Base-by-base conservation (phyloP, 2,797 vertebrate species). In the Gambelia wislizenii region DNA sequence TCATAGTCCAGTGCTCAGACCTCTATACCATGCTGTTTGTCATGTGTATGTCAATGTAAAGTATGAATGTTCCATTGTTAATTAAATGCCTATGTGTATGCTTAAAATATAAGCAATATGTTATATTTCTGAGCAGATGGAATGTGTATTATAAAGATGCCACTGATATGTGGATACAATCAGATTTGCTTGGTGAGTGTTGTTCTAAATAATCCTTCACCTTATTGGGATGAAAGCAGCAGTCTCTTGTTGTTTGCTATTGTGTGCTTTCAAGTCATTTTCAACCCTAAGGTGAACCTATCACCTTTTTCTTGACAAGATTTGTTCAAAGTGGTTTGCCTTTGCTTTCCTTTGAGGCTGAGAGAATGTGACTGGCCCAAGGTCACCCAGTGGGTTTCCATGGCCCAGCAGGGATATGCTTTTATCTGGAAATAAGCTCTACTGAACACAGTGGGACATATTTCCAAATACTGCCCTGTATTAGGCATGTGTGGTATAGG, bases 191-290 rank as follows among this genome's bases (percentile, higher is more conserved):
- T 90, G 72, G 61, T 77, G 22, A 42, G 36, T 10, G 13, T 8
- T n/a, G 72, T 93, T 95, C 91, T 72, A 80, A 84, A 30, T 54
- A 52, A 52, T 36, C 82, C 20, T 47, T 36, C 42, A 91, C 25
- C 76, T 91, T 52, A 79, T 70, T 33, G 87, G 56, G 89, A n/a
- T 72, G 69, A 72, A 72, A 16, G 69, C 69, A 39, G 69, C 69
- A 70, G 36, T 56, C 3, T 59, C 56, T 59, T 59, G 22, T 25
- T 61, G 22, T 61, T 61, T 61, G 59, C 4, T 49, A 10, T 49
- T 61, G 56, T 61, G 59, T 25, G 22, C 59, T 4, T 61, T 61
- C 59, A 13, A 22, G 59, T 61, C 14, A 5, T 59, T 59, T 49
- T 49, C 49, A 49, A 49, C 8, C 12, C 49, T 49, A 49, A 49